phyloP scores from a whole-genome alignment of 2,113 vertebrate species.

The Scomber japonicus region DNA sequence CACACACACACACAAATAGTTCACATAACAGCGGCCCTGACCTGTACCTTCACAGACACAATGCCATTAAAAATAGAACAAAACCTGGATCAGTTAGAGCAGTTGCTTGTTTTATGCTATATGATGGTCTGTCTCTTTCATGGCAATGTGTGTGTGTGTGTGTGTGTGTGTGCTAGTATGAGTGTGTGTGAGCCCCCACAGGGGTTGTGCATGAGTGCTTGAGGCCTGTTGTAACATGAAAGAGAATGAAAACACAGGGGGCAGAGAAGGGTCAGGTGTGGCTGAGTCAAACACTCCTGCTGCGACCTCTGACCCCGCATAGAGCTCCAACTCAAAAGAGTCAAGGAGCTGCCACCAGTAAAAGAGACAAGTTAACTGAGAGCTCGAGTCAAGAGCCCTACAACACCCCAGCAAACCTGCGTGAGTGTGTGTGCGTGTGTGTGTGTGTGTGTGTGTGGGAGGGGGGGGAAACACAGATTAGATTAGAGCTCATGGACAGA shows the following conservation, averaged over 20 bases:
- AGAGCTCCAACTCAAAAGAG: conserved; percentile 68
- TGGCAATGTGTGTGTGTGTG: conserved; percentile 34
- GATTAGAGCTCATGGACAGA: conserved; percentile 24
- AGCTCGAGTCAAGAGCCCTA: conserved; percentile 60
- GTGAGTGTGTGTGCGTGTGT: conserved; percentile 18
- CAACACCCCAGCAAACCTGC: conserved; percentile 10
- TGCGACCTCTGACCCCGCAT: conserved; percentile 73
- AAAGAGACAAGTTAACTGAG: conserved; percentile 72
- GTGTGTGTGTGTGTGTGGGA: neutral
- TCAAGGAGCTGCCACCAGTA: conserved; percentile 70
- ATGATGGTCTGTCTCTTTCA: conserved; percentile 64
- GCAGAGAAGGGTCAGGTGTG: conserved; percentile 70
- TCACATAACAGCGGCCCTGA: conserved; percentile 56
- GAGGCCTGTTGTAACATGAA: conserved; percentile 79
- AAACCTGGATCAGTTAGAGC: conserved; percentile 66
- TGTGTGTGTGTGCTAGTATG: neutral
- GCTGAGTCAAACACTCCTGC: conserved; percentile 72
- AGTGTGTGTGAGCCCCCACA: conserved; percentile 50
- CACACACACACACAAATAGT: conserved; percentile 43
- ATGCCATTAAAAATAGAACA: conserved; percentile 81
- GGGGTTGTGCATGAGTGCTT: conserved; percentile 72
- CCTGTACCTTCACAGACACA: conserved; percentile 72
- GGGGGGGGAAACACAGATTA: conserved; percentile 2
- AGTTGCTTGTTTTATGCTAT: conserved; percentile 64
- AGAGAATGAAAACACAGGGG: conserved; percentile 74